These are phyloP conservation scores for Psococerastis gibbosa DNA, from an alignment of 2,888 invertebrate genomes.

Conservation along the genomic window DNA sequence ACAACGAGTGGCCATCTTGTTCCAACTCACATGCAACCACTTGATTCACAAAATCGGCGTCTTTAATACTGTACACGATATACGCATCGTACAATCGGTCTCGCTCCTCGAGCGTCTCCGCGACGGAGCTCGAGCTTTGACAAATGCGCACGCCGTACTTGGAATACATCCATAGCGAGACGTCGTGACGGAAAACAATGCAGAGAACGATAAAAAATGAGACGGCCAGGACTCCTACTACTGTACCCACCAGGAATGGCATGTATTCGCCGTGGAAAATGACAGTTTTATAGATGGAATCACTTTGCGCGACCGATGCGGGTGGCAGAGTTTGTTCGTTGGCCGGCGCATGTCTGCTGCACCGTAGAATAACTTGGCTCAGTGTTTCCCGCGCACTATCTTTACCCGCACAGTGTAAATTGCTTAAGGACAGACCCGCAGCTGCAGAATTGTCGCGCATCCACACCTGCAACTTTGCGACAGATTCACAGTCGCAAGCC, in stretches of 20 bases:
- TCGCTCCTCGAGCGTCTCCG: conserved; percentile 25
- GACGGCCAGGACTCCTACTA: conserved; percentile 48
- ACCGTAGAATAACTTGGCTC: conserved; percentile 33
- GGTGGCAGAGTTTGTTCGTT: conserved; percentile 33
- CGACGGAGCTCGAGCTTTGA: conserved; percentile 14
- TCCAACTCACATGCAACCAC: conserved; percentile 52
- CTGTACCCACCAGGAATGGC: conserved; percentile 49
- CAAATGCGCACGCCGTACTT: conserved; percentile 53
- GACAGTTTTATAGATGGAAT: conserved; percentile 38
- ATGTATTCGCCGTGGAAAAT: conserved; percentile 51
- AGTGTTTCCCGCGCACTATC: conserved; percentile 25
- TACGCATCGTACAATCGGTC: conserved; percentile 60
- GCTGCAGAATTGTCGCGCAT: conserved; percentile 42
- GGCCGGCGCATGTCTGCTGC: conserved; percentile 46
- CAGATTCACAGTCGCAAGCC: conserved; percentile 63
- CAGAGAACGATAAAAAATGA: conserved; percentile 46
- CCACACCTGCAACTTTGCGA: conserved; percentile 49
- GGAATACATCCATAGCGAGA: conserved; percentile 60
- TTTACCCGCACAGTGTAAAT: conserved; percentile 14
- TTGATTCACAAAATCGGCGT: conserved; percentile 50
- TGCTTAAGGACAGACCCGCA: conserved; percentile 19
- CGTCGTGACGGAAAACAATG: conserved; percentile 56
- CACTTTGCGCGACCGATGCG: conserved; percentile 30
- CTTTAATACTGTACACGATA: conserved; percentile 65
- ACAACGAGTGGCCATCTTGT: conserved; percentile 43